Conservation (phyloP, 2,888 invertebrate genomes). For the Synergus umbraculus region DNA sequence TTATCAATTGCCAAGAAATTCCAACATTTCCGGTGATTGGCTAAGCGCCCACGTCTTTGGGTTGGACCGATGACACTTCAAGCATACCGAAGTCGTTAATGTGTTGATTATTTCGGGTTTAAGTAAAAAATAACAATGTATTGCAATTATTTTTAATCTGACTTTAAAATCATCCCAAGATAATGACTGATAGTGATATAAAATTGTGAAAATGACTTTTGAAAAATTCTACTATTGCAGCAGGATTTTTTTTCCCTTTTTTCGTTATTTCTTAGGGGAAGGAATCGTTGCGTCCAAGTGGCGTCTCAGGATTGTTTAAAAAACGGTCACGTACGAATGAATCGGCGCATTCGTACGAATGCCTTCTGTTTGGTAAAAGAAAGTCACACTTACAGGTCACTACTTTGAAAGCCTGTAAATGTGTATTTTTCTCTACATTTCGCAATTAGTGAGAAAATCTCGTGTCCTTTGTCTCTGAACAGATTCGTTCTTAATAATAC, state of each 20-base stretch:
- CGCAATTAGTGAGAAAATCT: slow-evolving; percentile 1
- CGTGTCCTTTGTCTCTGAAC: background rate
- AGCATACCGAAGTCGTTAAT: slow-evolving; percentile 46
- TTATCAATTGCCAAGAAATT: slow-evolving; percentile 49
- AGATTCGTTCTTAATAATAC: background rate
- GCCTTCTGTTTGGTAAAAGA: background rate
- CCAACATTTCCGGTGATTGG: slow-evolving; percentile 54
- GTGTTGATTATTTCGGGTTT: slow-evolving; percentile 27
- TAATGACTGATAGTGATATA: no score
- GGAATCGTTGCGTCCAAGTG: background rate
- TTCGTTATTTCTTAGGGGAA: background rate
- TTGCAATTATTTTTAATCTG: no score
- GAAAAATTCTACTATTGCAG: background rate
- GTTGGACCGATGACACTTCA: slow-evolving; percentile 46
- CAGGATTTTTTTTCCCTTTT: background rate
- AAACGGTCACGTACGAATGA: slow-evolving; percentile 57
- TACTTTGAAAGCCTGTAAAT: background rate
- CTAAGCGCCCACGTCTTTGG: slow-evolving; percentile 28
- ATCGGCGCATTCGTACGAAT: slow-evolving; percentile 51
- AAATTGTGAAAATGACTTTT: background rate
- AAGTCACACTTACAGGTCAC: background rate
- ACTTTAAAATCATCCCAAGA: no score
- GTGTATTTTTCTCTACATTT: background rate
- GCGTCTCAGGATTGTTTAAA: slow-evolving; percentile 46
- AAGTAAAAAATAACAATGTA: no score